These are phyloP conservation scores for Chymomyza amoena DNA, from an alignment of 2,888 invertebrate genomes.

Conservation along the genomic window DNA sequence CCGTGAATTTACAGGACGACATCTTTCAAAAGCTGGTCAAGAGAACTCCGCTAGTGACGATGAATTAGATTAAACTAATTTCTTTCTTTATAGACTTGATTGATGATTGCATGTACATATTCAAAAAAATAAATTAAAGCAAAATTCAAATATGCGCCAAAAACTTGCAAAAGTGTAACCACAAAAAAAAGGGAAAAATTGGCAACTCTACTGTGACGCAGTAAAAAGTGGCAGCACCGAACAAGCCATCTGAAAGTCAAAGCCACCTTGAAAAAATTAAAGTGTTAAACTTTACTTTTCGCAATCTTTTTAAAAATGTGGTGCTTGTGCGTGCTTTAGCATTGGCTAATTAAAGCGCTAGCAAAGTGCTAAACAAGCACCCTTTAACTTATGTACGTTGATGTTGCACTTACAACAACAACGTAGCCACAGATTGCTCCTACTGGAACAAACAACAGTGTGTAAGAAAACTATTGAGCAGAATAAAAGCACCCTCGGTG, in stretches of 20 bases:
- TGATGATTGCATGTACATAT: neutral
- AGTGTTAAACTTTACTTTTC: neutral
- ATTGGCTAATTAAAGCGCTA: neutral
- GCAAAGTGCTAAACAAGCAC: neutral
- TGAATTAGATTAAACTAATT: slow-evolving; percentile 20
- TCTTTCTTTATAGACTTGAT: neutral
- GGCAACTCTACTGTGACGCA: neutral
- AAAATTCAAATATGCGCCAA: neutral
- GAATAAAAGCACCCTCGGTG: neutral
- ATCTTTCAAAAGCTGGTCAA: slow-evolving; percentile 24
- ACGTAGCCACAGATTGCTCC: neutral
- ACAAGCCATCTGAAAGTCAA: neutral
- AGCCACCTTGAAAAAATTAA: neutral
- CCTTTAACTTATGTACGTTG: neutral
- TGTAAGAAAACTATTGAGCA: neutral
- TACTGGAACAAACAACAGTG: neutral
- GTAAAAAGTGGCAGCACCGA: neutral
- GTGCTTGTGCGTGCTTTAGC: neutral
- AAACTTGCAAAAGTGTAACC: neutral
- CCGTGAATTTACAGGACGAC: slow-evolving; percentile 60
- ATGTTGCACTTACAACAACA: neutral
- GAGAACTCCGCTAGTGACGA: slow-evolving; percentile 50
- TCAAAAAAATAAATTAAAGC: neutral
- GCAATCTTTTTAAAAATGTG: neutral
- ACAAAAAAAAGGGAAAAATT: neutral